Percentiles rank a stretch among this genome's conserved stretches.
Conservation (phyloP, 2,113 vertebrate species). For the Daubentonia madagascariensis region DNA sequence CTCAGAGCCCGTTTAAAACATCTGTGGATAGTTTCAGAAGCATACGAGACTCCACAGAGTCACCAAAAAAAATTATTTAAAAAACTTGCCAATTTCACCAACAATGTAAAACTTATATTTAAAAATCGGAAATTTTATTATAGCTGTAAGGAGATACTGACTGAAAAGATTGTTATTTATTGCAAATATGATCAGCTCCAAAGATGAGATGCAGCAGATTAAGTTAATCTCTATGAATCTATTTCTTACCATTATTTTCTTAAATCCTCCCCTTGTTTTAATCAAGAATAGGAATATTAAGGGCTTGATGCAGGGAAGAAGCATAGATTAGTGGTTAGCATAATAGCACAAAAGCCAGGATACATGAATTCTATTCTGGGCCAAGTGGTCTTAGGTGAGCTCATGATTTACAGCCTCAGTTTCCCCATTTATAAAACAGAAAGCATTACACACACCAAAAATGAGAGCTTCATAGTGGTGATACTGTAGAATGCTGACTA, state of each 20-base stretch:
- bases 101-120: not conserved
- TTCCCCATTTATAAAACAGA: not conserved
- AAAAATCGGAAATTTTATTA: not conserved
- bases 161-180: not conserved
- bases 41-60: not conserved
- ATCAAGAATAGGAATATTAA: not conserved
- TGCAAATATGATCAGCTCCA: not conserved
- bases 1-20: not conserved
- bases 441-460: rapidly evolving
- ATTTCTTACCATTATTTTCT: slow-evolving; percentile 32
- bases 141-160: not conserved
- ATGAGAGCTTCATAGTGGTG: rapidly evolving
- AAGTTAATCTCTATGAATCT: slow-evolving; percentile 20
- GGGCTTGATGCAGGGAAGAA: not conserved
- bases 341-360: not conserved
- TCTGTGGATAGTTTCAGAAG: not conserved
- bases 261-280: slow-evolving; percentile 2
- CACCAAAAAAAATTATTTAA: not conserved
- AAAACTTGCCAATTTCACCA: not conserved
- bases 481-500: not conserved
- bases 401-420: slow-evolving; percentile 8
- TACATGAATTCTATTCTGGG: not conserved
- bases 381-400: not conserved
- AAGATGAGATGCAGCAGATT: slow-evolving; percentile 16
- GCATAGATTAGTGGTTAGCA: slow-evolving; percentile 30